Evolutionary conservation across 2,888 invertebrate species (phyloP).

Genomic region (Drymonia ruficornis): DNA sequence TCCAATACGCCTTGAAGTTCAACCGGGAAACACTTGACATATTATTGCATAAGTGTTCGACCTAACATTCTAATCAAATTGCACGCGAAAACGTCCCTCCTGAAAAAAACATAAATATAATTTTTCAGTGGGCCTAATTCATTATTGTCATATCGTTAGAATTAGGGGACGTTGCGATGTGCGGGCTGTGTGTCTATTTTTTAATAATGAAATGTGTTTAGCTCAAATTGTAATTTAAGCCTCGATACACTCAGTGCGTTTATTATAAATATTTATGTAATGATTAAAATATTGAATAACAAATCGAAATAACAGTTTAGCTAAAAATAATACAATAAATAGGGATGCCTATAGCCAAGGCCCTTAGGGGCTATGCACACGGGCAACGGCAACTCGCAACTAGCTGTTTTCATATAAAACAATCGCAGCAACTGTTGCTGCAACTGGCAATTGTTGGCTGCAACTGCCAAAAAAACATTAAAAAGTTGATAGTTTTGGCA

Average conservation of each 20-base stretch:
- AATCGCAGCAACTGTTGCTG: too few relatives aligned
- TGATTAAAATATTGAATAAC: too few relatives aligned
- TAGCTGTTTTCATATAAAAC: too few relatives aligned
- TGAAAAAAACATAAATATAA: background rate
- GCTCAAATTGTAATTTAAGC: slow-evolving; percentile 37
- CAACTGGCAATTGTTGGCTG: too few relatives aligned
- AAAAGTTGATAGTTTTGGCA: too few relatives aligned
- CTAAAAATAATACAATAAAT: too few relatives aligned
- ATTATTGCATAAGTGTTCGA: background rate
- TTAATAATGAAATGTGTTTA: slow-evolving; percentile 14
- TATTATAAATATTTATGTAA: slow-evolving; percentile 5
- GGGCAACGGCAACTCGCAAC: too few relatives aligned
- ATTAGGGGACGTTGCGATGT: background rate
- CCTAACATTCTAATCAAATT: background rate
- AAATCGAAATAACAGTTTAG: too few relatives aligned
- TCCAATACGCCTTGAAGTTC: too few relatives aligned
- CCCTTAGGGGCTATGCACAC: too few relatives aligned
- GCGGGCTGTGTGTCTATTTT: slow-evolving; percentile 3
- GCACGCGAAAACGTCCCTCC: background rate
- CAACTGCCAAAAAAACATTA: too few relatives aligned
- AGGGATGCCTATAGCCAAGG: too few relatives aligned
- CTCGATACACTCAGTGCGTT: slow-evolving; percentile 40
- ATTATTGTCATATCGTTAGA: background rate
- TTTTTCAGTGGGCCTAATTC: background rate
- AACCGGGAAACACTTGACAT: background rate